These are phyloP conservation scores for Lampropteryx suffumata DNA, from an alignment of 2,888 invertebrate species.

Conservation along the genomic window DNA sequence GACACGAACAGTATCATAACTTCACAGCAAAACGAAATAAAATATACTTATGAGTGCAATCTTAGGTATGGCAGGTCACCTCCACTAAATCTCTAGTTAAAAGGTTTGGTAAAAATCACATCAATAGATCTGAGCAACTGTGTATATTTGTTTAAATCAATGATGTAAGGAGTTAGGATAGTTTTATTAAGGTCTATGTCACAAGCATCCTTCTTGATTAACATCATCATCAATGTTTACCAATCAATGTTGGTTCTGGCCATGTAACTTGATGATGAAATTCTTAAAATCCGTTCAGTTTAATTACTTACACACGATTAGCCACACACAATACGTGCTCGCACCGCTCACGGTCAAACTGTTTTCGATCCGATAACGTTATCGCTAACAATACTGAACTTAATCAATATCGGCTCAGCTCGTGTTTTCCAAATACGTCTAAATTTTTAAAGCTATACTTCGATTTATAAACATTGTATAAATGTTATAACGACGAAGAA, in stretches of 20 bases:
- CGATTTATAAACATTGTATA: background rate
- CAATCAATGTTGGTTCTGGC: background rate
- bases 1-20: too few species aligned
- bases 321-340: constrained; percentile 13
- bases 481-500: too few species aligned
- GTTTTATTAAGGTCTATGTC: too few species aligned
- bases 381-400: constrained; percentile 14
- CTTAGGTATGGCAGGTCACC: too few species aligned
- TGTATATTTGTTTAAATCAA: too few species aligned
- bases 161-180: too few species aligned
- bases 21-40: too few species aligned
- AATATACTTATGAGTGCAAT: too few species aligned
- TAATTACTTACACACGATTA: background rate
- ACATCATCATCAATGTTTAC: background rate
- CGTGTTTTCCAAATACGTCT: constrained; percentile 9
- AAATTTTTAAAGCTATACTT: background rate
- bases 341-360: constrained; percentile 10
- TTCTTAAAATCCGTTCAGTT: background rate
- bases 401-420: constrained; percentile 4
- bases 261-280: background rate
- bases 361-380: constrained; percentile 12
- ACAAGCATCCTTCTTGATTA: background rate
- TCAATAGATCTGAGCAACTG: too few species aligned
- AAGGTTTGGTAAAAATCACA: too few species aligned
- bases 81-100: too few species aligned